Evolutionary conservation across 2,113 vertebrate species (phyloP).

Genomic region (Sciurus niger): DNA sequence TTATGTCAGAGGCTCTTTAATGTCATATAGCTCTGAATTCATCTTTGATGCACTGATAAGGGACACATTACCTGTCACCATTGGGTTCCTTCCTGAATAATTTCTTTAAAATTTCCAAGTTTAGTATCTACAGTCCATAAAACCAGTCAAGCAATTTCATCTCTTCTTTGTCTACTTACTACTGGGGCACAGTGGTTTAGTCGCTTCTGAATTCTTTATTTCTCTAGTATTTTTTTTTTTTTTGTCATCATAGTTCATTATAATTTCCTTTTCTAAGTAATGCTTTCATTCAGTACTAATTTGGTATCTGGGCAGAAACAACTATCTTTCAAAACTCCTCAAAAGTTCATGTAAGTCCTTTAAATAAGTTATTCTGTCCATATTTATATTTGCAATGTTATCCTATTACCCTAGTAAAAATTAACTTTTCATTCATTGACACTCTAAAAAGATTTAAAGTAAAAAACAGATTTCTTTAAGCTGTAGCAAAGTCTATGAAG

Average conservation of each 20-base stretch:
- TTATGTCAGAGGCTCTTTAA: not conserved
- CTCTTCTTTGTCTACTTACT: not conserved
- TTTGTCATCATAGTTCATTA: no score
- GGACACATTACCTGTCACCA: not conserved
- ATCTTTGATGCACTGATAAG: not conserved
- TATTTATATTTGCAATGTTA: not conserved
- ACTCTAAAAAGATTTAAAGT: not conserved
- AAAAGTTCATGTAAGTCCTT: not conserved
- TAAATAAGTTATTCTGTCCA: not conserved
- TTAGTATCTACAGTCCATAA: not conserved
- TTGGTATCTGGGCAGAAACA: not conserved
- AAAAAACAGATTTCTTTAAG: not conserved
- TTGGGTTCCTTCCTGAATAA: not conserved
- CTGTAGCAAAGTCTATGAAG: not conserved
- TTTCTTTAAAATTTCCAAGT: not conserved
- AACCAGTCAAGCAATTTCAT: not conserved
- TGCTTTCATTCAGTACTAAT: not conserved
- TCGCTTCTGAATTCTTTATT: not conserved
- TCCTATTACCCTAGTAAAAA: not conserved
- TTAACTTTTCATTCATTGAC: no score
- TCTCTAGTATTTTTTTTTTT: not conserved
- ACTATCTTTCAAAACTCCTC: not conserved
- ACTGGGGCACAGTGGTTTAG: not conserved
- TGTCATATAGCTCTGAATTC: not conserved
- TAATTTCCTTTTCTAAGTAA: not conserved